Conservation (phyloP, 1,140 invertebrate species). For the Amphibalanus amphitrite region DNA sequence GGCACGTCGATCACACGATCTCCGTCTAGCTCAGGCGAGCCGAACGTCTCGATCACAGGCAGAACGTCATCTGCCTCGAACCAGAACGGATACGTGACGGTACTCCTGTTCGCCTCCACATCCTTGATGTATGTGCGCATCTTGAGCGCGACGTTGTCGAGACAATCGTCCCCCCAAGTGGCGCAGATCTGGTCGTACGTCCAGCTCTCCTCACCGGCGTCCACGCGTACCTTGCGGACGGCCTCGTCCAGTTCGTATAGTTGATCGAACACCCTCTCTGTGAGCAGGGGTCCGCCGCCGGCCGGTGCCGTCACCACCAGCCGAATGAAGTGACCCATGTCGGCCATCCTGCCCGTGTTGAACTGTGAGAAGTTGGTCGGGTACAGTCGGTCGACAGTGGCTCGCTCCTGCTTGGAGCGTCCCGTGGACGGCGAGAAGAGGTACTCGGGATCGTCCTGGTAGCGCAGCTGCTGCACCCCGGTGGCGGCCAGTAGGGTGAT, state of each 20-base stretch:
- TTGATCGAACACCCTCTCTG: conserved; percentile 57
- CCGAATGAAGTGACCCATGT: conserved; percentile 50
- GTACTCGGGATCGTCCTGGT: conserved; percentile 83
- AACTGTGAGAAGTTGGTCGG: conserved; percentile 78
- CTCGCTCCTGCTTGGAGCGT: conserved; percentile 47
- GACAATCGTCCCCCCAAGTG: conserved; percentile 59
- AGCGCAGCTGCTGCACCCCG: conserved; percentile 56
- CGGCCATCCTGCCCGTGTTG: conserved; percentile 63
- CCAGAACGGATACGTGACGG: conserved; percentile 69
- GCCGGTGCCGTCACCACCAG: conserved; percentile 67
- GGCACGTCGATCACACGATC: conserved; percentile 51
- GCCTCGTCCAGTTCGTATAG: conserved; percentile 51
- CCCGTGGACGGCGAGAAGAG: conserved; percentile 74
- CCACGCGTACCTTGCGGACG: conserved; percentile 53
- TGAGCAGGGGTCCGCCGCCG: conserved; percentile 59
- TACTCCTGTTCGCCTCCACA: conserved; percentile 48
- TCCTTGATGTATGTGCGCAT: conserved; percentile 61
- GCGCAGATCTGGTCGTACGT: conserved; percentile 67
- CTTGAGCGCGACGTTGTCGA: conserved; percentile 66
- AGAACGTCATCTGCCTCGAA: conserved; percentile 25
- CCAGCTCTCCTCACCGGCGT: conserved; percentile 42
- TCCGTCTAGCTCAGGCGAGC: conserved; percentile 24
- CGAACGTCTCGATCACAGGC: too few species aligned
- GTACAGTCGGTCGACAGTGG: conserved; percentile 62
- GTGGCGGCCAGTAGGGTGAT: conserved; percentile 61